A percentile compares a stretch with the other conserved stretches of the same genome.
These are phyloP conservation scores for Aratinga solstitialis DNA, from an alignment of 2,797 vertebrate species.

Conservation along the genomic window DNA sequence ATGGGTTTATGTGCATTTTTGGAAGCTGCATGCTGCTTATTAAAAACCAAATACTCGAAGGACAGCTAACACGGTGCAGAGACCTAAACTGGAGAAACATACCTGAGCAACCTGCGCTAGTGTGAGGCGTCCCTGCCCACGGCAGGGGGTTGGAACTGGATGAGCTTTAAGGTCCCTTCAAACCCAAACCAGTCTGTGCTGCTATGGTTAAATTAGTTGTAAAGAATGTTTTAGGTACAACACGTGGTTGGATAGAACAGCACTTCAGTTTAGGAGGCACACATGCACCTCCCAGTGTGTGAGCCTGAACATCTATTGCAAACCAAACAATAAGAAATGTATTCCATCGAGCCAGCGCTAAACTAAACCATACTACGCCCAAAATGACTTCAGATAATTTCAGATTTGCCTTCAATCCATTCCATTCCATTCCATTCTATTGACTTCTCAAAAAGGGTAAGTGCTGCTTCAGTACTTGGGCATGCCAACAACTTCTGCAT, in stretches of 20 bases:
- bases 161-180: neutral
- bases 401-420: neutral
- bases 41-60: neutral
- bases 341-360: neutral
- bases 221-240: neutral
- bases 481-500: neutral
- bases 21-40: neutral
- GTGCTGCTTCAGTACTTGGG: neutral
- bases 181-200: neutral
- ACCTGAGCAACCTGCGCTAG: neutral
- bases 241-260: neutral
- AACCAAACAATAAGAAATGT: neutral
- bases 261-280: neutral
- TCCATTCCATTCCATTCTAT: neutral
- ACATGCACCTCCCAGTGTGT: accelerated
- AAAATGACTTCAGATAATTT: neutral
- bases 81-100: neutral
- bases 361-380: neutral
- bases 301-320: neutral
- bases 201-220: neutral
- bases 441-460: neutral
- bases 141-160: neutral
- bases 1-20: neutral
- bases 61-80: neutral
- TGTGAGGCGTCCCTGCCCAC: neutral